These are phyloP conservation scores for Lasioglossum villosulum DNA, from an alignment of 2,888 invertebrate species.

Conservation along the genomic window DNA sequence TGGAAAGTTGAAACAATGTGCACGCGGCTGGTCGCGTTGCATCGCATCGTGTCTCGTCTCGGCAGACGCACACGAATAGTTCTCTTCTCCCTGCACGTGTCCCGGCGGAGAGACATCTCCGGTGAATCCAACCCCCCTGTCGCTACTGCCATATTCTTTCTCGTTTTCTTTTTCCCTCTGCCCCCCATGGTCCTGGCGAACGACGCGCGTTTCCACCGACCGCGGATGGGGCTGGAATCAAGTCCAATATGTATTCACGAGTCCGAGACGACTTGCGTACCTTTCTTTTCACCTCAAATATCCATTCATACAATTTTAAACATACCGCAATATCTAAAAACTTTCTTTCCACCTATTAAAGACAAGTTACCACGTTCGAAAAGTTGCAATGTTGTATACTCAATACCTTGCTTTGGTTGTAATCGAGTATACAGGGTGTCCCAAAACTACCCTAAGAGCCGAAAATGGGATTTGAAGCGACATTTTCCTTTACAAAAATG, in stretches of 20 bases:
- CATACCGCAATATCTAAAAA: too few relatives aligned
- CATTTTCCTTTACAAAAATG: too few relatives aligned
- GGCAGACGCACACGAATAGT: conserved; percentile 32
- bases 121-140: conserved; percentile 43
- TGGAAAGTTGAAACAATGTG: conserved; percentile 47
- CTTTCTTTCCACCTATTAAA: too few relatives aligned
- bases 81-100: conserved; percentile 47
- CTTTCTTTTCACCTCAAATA: background rate
- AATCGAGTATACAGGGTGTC: too few relatives aligned
- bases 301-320: too few relatives aligned
- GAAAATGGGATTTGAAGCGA: too few relatives aligned
- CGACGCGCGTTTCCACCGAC: background rate
- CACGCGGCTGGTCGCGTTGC: conserved; percentile 16
- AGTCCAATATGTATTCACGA: background rate
- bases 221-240: background rate
- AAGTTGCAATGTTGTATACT: too few relatives aligned
- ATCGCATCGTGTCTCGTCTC: background rate
- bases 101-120: conserved; percentile 33
- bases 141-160: background rate
- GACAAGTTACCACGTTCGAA: too few relatives aligned
- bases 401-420: too few relatives aligned
- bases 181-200: background rate
- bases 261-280: background rate
- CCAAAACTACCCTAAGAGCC: too few relatives aligned
- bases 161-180: background rate